A percentile compares a stretch with the other conserved stretches of the same genome.
These are phyloP conservation scores for Drosophila watanabei DNA, from an alignment of 1,140 invertebrate species.

Conservation along the genomic window DNA sequence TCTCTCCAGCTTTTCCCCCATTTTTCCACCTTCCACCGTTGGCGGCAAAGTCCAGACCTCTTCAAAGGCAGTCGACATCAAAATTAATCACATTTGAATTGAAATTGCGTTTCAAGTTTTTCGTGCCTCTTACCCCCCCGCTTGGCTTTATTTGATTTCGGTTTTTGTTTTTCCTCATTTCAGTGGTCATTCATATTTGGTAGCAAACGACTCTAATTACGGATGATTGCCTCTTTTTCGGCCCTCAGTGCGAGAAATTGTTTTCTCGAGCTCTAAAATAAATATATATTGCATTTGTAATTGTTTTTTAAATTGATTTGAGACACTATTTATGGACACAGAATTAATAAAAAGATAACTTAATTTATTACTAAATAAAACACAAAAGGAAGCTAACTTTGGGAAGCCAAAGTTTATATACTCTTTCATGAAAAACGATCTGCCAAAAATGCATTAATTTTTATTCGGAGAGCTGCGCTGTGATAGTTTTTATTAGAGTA, in stretches of 20 bases:
- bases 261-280: background rate
- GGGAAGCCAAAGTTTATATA: no score
- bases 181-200: constrained; percentile 36
- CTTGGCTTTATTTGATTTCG: constrained; percentile 37
- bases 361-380: no score
- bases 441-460: no score
- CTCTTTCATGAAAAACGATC: no score
- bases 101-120: constrained; percentile 69
- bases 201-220: constrained; percentile 40
- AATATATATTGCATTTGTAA: background rate
- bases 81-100: constrained; percentile 79
- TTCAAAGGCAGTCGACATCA: constrained; percentile 64
- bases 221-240: constrained; percentile 18
- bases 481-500: no score
- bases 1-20: background rate
- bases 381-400: no score
- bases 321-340: background rate
- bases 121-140: constrained; percentile 9
- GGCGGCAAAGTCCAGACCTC: constrained; percentile 33
- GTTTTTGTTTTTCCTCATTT: constrained; percentile 20
- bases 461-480: no score
- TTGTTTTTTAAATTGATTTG: background rate
- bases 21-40: background rate
- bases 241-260: background rate
- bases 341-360: background rate